Conservation (phyloP, 2,797 vertebrate species). For the Thunnus albacares region DNA sequence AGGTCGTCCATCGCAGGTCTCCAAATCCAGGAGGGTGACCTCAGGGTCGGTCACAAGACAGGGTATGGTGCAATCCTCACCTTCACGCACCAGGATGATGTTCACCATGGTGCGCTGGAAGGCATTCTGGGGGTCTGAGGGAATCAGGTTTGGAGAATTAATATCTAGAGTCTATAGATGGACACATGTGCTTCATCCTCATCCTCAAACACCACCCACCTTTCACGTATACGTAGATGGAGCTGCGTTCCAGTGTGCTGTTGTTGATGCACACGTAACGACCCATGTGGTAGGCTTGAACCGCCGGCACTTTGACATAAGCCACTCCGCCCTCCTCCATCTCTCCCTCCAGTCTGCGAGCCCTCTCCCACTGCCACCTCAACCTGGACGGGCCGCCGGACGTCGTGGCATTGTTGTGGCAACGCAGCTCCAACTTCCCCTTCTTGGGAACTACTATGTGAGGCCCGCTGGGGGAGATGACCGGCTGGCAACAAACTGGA, state of each 20-base stretch:
- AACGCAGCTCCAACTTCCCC: conserved; percentile 86
- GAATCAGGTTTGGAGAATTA: not conserved
- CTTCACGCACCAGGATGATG: conserved; percentile 85
- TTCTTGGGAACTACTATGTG: conserved; percentile 86
- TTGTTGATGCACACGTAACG: conserved; percentile 90
- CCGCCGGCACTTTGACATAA: conserved; percentile 69
- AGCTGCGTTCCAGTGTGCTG: conserved; percentile 80
- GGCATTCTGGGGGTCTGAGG: conserved; percentile 86
- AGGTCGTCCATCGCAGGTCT: conserved; percentile 83
- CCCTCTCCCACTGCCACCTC: conserved; percentile 88
- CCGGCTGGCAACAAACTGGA: conserved; percentile 80
- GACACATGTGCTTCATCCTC: not conserved
- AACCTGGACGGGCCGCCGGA: conserved; percentile 63
- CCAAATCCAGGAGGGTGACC: conserved; percentile 85
- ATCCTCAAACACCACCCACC: conserved; percentile 78
- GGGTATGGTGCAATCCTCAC: conserved; percentile 87
- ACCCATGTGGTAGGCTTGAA: conserved; percentile 86
- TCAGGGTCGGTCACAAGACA: conserved; percentile 93
- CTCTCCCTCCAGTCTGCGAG: conserved; percentile 80
- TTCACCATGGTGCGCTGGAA: conserved; percentile 88
- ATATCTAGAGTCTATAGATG: not conserved
- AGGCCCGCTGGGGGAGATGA: conserved; percentile 84
- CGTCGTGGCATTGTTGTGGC: conserved; percentile 78
- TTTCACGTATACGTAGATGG: conserved; percentile 95
- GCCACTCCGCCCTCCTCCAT: conserved; percentile 65